phyloP scores from a whole-genome alignment of 2,888 invertebrate species.

The Lithophane socia region DNA sequence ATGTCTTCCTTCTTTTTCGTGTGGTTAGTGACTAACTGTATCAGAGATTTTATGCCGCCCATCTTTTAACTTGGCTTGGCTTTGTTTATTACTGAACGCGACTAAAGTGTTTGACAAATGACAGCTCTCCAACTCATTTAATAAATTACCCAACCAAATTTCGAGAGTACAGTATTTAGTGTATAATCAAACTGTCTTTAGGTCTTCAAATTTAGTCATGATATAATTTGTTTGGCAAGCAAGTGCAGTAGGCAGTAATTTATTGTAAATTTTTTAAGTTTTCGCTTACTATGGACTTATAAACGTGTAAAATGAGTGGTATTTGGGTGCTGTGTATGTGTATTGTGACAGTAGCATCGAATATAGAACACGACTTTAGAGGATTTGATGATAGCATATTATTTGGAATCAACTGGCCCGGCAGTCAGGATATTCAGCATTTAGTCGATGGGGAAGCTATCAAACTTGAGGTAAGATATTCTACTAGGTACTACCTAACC shows the following conservation, averaged over 20 bases:
- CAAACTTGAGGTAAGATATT: conserved; percentile 71
- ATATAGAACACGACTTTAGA: conserved; percentile 91
- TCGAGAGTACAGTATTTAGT: background rate
- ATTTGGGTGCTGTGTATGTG: conserved; percentile 73
- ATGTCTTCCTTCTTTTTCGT: too few relatives aligned
- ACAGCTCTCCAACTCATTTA: conserved; percentile 81
- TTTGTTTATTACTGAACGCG: conserved; percentile 30
- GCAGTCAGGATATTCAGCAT: conserved; percentile 78
- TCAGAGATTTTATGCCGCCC: too few relatives aligned
- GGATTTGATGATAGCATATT: conserved; percentile 96
- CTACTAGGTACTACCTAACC: background rate
- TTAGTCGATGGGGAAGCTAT: conserved; percentile 75
- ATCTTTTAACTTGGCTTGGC: too few relatives aligned
- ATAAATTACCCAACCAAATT: conserved; percentile 62
- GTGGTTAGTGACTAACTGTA: too few relatives aligned
- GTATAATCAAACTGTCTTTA: background rate
- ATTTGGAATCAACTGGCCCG: conserved; percentile 95
- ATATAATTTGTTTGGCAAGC: conserved; percentile 53
- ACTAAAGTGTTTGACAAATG: conserved; percentile 75
- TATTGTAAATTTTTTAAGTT: conserved; percentile 31
- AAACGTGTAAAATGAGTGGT: conserved; percentile 74
- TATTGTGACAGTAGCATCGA: conserved; percentile 71
- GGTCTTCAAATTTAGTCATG: conserved; percentile 25
- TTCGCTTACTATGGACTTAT: conserved; percentile 62
- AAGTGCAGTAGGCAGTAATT: background rate